phyloP scores from a whole-genome alignment of 2,888 invertebrate genomes.

The Polia nebulosa region DNA sequence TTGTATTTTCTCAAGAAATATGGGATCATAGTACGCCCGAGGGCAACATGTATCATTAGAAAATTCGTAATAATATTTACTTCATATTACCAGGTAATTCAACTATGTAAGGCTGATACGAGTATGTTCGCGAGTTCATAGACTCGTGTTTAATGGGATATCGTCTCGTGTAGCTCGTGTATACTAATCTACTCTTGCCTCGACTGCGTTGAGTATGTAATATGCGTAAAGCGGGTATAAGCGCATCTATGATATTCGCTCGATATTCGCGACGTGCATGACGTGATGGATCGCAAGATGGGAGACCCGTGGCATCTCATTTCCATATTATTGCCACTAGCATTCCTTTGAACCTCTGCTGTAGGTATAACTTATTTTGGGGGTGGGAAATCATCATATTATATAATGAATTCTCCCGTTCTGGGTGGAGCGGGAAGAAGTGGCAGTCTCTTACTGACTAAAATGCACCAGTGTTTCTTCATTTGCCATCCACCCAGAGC shows the following conservation, averaged over 20 bases:
- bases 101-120: neutral
- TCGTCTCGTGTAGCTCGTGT: slow-evolving; percentile 3
- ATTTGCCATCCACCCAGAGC: too few species aligned
- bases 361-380: neutral
- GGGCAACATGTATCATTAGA: slow-evolving; percentile 29
- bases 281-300: slow-evolving; percentile 18
- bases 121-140: neutral
- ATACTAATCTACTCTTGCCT: neutral
- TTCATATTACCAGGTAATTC: neutral
- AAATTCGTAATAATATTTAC: slow-evolving; percentile 24
- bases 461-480: too few species aligned
- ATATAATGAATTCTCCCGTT: too few species aligned
- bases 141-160: neutral
- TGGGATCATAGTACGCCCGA: slow-evolving; percentile 20
- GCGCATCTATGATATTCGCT: slow-evolving; percentile 3
- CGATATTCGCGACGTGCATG: slow-evolving; percentile 14
- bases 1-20: slow-evolving; percentile 5
- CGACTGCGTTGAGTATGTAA: neutral
- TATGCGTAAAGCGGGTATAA: slow-evolving; percentile 10
- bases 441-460: too few species aligned
- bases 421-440: too few species aligned
- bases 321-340: slow-evolving; percentile 38
- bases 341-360: slow-evolving; percentile 12
- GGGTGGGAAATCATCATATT: too few species aligned
- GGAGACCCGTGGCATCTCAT: slow-evolving; percentile 14